Base-by-base conservation (phyloP, 2,797 vertebrate genomes). In the Sternotherus odoratus region DNA sequence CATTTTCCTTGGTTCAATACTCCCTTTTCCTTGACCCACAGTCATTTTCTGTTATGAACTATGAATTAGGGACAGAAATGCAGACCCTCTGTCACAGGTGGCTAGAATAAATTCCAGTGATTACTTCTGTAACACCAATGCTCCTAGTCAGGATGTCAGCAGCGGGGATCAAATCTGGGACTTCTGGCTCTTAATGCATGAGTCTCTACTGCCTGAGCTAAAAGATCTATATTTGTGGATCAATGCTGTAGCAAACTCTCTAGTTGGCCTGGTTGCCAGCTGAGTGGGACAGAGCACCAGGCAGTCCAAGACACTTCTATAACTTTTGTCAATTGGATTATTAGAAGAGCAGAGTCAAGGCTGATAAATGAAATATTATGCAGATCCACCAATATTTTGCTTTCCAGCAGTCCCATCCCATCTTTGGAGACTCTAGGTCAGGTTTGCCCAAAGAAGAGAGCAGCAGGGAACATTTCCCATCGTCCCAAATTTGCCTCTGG, bases 391-490 rank as follows among this genome's bases (percentile, higher is more conserved):
- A 24, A 39, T 11, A 53, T 1, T 50, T 9, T 46, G 57, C 24
- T 75, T 75, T 4, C n/a, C 79, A 30, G 66, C 24, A 6, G 2
- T n/a, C 0, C 0, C 3, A 56, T 36, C 6, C 1, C 51, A 28
- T 23, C 50, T 46, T 54, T 57, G 30, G 8, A 56, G 43, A n/a
- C 49, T 74, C 4, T 13, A 82, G 7, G 3, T 74, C 46, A 28
- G 19, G 43, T 85, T n/a, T 43, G 11, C 36, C 9, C 30, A 51
- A 66, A 66, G 43, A 57, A 39, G 19, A 1, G 6, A 77, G 1
- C 10, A 33, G 23, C 43, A n/a, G 39, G 81, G 4, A 51, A 28
- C 19, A 43, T 43, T 13, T 50, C 1, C 0, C 28, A 54, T 79
- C 51, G 26, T 51, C 77, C 49, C 6, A 82, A n/a, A 36, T 28